These are phyloP conservation scores for Dryocosmus kuriphilus DNA, from an alignment of 2,888 invertebrate genomes.

Conservation along the genomic window DNA sequence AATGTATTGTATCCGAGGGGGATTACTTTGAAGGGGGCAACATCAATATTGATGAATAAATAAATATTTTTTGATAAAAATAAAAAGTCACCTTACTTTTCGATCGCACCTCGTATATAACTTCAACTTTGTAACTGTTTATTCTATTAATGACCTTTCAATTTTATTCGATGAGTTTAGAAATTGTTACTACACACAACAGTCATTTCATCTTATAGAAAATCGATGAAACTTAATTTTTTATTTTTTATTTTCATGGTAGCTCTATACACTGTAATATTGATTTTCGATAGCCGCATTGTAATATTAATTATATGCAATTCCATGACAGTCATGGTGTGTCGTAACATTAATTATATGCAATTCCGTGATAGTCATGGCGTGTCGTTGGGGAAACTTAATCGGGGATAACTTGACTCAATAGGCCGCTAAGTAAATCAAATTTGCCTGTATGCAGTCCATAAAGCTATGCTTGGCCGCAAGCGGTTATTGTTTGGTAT, in stretches of 20 bases:
- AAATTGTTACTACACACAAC: neutral
- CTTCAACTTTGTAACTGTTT: neutral
- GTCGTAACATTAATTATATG: conserved; percentile 21
- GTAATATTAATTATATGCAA: conserved; percentile 18
- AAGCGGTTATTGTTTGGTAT: conserved; percentile 28
- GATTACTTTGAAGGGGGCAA: no score
- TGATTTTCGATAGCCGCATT: conserved; percentile 32
- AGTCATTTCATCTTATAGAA: neutral
- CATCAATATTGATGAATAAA: no score
- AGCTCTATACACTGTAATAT: neutral
- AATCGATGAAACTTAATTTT: neutral
- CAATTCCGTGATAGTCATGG: conserved; percentile 53
- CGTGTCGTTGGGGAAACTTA: conserved; percentile 54
- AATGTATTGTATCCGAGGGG: no score
- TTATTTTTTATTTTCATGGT: neutral
- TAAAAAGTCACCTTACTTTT: no score
- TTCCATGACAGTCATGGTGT: conserved; percentile 53
- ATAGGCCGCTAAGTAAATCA: conserved; percentile 57
- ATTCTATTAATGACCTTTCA: neutral
- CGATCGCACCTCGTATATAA: neutral
- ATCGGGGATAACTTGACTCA: conserved; percentile 57
- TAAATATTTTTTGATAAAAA: no score
- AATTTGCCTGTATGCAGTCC: conserved; percentile 57
- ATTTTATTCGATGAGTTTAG: neutral
- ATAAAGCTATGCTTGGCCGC: conserved; percentile 55